Conservation (phyloP, 2,113 vertebrate species). For the Malurus cyaneus region DNA sequence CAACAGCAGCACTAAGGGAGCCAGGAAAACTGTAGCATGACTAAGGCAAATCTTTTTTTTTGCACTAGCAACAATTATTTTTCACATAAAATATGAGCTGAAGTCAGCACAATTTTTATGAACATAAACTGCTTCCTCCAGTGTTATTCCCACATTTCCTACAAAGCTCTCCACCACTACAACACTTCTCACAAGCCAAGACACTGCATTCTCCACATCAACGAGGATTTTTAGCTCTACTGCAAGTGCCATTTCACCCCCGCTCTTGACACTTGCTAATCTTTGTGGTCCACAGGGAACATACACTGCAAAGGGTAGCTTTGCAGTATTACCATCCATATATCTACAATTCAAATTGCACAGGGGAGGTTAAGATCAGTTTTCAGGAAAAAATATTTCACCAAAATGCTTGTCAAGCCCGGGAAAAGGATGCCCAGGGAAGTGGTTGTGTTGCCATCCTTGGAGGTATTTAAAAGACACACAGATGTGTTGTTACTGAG, state of each 20-base stretch:
- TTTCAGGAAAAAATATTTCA: background rate
- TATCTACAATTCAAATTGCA: background rate
- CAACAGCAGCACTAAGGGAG: background rate
- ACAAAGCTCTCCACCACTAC: background rate
- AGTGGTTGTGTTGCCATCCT: background rate
- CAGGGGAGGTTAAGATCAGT: background rate
- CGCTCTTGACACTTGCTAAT: background rate
- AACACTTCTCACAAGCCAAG: background rate
- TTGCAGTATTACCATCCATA: background rate
- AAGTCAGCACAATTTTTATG: background rate
- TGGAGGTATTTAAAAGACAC: background rate
- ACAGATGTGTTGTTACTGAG: background rate
- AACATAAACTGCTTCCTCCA: rapidly evolving
- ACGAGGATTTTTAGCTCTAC: background rate
- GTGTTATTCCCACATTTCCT: background rate
- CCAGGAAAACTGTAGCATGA: background rate
- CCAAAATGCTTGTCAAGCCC: background rate
- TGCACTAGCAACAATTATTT: background rate
- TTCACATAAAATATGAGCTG: background rate
- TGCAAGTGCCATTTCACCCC: background rate
- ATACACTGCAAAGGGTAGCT: background rate
- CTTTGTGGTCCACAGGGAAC: rapidly evolving
- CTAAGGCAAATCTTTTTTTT: background rate
- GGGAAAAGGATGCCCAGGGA: background rate
- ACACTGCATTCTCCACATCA: rapidly evolving